Evolutionary conservation across 2,888 invertebrate genomes (phyloP).

Genomic region (Cheilosia vernalis): DNA sequence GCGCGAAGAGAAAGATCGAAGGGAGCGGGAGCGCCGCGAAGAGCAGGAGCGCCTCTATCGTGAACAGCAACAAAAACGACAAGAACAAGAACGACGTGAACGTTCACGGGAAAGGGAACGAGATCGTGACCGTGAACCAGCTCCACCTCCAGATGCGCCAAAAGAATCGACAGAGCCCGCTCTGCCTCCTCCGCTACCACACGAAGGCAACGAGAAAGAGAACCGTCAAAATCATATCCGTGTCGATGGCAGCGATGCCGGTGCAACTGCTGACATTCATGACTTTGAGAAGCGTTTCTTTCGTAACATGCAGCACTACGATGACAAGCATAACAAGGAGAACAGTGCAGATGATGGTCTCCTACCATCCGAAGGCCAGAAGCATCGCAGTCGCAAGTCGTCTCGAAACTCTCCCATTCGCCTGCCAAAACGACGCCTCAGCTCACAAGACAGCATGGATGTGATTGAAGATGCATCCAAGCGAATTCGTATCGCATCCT

Average conservation of each 20-base stretch:
- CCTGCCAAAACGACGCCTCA: slow-evolving; percentile 88
- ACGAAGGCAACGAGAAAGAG: slow-evolving; percentile 63
- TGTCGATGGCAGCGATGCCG: slow-evolving; percentile 71
- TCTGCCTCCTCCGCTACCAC: slow-evolving; percentile 43
- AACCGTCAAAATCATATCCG: slow-evolving; percentile 66
- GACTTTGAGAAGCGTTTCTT: slow-evolving; percentile 70
- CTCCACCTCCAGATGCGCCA: slow-evolving; percentile 76
- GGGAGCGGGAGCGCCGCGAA: slow-evolving; percentile 79
- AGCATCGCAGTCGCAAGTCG: slow-evolving; percentile 79
- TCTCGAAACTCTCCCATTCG: slow-evolving; percentile 81
- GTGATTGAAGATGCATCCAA: slow-evolving; percentile 80
- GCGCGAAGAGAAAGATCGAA: slow-evolving; percentile 78
- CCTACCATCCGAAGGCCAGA: slow-evolving; percentile 51
- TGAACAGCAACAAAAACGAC: slow-evolving; percentile 77
- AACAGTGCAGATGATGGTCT: slow-evolving; percentile 74
- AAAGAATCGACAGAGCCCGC: slow-evolving; percentile 43
- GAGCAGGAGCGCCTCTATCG: slow-evolving; percentile 77
- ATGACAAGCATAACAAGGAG: slow-evolving; percentile 78
- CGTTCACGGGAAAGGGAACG: slow-evolving; percentile 82
- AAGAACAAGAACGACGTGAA: slow-evolving; percentile 80
- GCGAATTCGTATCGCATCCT: slow-evolving; percentile 80
- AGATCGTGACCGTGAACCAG: slow-evolving; percentile 83
- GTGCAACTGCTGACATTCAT: slow-evolving; percentile 28
- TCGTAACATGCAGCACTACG: slow-evolving; percentile 75
- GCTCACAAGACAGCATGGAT: slow-evolving; percentile 88